phyloP scores from a whole-genome alignment of 2,888 invertebrate genomes.

The Tetropium fuscum region DNA sequence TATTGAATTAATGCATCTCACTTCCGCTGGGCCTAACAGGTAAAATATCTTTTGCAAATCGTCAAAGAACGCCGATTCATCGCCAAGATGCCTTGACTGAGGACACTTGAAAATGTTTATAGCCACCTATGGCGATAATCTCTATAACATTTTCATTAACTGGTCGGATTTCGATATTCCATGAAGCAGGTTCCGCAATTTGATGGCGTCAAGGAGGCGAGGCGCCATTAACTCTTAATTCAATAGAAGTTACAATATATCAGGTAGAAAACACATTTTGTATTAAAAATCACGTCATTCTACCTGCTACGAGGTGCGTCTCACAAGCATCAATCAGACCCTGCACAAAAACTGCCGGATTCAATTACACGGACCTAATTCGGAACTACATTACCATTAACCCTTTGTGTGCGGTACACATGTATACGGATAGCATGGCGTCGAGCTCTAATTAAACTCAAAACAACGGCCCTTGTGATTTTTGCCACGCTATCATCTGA shows the following conservation, averaged over 20 bases:
- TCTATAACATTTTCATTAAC: constrained; percentile 5
- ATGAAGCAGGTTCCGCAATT: not conserved
- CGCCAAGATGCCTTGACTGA: no score
- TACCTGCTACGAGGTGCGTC: constrained; percentile 7
- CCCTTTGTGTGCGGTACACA: constrained; percentile 30
- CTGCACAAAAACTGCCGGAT: constrained; percentile 12
- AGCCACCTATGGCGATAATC: not conserved
- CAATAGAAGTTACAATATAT: constrained; percentile 2
- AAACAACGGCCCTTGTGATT: constrained; percentile 46
- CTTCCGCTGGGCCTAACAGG: no score
- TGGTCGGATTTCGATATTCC: not conserved
- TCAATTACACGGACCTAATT: constrained; percentile 26
- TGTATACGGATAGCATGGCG: constrained; percentile 46
- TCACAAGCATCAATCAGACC: constrained; percentile 12
- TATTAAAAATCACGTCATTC: constrained; percentile 3
- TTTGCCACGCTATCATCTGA: constrained; percentile 17
- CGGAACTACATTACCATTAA: constrained; percentile 31
- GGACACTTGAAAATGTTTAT: no score
- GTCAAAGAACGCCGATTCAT: no score
- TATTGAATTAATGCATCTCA: no score
- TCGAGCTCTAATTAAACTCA: constrained; percentile 44
- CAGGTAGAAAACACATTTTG: constrained; percentile 6
- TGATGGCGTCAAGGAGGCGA: not conserved
- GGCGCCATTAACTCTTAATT: constrained; percentile 11
- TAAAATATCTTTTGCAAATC: no score